Base-by-base conservation (phyloP, 1,140 invertebrate genomes). In the Diorhabda carinulata region DNA sequence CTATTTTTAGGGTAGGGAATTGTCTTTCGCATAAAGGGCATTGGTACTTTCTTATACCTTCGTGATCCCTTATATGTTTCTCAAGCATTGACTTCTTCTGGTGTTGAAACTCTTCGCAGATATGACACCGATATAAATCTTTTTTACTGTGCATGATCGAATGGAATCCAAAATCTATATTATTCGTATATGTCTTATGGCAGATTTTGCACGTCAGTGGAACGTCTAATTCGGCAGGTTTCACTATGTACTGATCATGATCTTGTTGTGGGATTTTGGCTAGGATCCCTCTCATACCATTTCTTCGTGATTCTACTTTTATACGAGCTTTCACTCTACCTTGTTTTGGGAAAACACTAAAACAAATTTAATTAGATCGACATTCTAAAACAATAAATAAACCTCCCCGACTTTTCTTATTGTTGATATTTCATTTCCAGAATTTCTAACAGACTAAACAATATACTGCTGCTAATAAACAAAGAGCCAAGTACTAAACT, bases 21-120 rank as follows among this genome's bases (percentile, higher is more conserved):
- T 81, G 80, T 70, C 84, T 84, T 4, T 79, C 77, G 65, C 84
- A 86, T 25, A 80, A 79, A 8, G 83, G 78, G 66, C 84, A 86
- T 72, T 81, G 84, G 67, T 83, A 85, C 77, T 84, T 79, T 6
- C 79, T 83, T 43, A 60, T 79, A 76, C 83, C 80, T 79, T 84
- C 76, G 61, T 80, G 79, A 2, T 73, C 75, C 62, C 74, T 70
- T 9, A 79, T 73, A 66, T 84, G 82, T n/a, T 79, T 74, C 7
- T 81, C 77, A 2, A 83, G 71, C 60, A 79, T 77, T 65, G 80
- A 83, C 57, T 81, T 82, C 64, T 82, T 80, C 2, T 70, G 58
- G 4, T 81, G 82, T 8, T 75, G 77, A 52, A 81, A 84, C 5
- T 82, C 78, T n/a, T n/a, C 77, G 67, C 83, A 84, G 5, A 79